Evolutionary conservation across 2,888 invertebrate species (phyloP).

Genomic region (Conchocele bisecta): DNA sequence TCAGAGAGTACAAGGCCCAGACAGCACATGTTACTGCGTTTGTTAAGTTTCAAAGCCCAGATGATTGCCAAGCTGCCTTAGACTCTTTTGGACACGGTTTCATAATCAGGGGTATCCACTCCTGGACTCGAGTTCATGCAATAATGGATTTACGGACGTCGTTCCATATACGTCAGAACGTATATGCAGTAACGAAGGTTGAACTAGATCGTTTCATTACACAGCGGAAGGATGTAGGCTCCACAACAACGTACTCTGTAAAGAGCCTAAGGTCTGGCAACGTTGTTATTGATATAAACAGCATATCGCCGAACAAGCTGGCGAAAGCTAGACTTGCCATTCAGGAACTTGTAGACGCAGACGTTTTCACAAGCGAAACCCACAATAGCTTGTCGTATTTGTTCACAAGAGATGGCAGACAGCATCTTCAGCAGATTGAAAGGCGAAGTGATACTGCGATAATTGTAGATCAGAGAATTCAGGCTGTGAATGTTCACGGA

Average conservation of each 20-base stretch:
- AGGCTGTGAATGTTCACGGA: conserved; percentile 60
- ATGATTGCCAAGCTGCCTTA: conserved; percentile 55
- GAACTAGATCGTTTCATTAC: conserved; percentile 43
- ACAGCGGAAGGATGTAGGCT: background rate
- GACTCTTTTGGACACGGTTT: background rate
- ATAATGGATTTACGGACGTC: conserved; percentile 44
- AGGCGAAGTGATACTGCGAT: conserved; percentile 49
- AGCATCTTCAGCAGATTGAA: conserved; percentile 44
- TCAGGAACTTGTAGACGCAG: conserved; percentile 53
- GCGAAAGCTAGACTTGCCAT: conserved; percentile 43
- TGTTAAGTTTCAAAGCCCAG: conserved; percentile 57
- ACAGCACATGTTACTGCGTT: conserved; percentile 53
- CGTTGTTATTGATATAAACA: conserved; percentile 53
- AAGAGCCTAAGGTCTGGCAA: conserved; percentile 51
- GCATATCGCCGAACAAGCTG: conserved; percentile 48
- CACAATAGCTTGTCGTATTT: conserved; percentile 30
- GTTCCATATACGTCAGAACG: conserved; percentile 34
- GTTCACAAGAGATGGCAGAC: conserved; percentile 52
- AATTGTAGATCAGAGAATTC: conserved; percentile 51
- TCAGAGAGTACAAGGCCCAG: conserved; percentile 36
- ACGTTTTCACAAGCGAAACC: conserved; percentile 43
- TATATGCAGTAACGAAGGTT: conserved; percentile 44
- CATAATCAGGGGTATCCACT: background rate
- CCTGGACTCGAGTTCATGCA: conserved; percentile 15
- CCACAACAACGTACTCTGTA: conserved; percentile 8